Evolutionary conservation across 1,140 invertebrate species (phyloP).

Genomic region (Amphibalanus amphitrite): DNA sequence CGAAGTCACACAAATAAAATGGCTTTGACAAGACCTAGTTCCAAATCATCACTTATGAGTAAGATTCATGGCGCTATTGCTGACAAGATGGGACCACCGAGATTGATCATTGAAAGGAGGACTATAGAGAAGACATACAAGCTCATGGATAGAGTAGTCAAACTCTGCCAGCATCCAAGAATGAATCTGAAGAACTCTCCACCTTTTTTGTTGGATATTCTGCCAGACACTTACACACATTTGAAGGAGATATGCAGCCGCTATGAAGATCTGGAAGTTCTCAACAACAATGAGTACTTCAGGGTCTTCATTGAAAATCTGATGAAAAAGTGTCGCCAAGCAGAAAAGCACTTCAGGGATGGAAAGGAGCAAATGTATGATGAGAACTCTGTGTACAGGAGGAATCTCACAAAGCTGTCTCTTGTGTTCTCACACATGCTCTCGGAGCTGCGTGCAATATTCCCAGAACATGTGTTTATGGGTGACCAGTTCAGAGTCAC

Average conservation of each 20-base stretch:
- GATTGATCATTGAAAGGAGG: conserved; percentile 81
- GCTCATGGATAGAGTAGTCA: conserved; percentile 96
- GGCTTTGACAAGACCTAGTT: background rate
- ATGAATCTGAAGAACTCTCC: conserved; percentile 99
- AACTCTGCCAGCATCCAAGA: conserved; percentile 92
- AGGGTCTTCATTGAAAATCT: conserved; percentile 96
- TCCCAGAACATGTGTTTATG: conserved; percentile 75
- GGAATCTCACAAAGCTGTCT: conserved; percentile 94
- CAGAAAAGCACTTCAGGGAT: conserved; percentile 95
- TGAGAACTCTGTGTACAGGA: conserved; percentile 82
- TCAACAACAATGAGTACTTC: conserved; percentile 61
- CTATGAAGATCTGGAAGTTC: conserved; percentile 75
- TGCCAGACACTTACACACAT: conserved; percentile 97
- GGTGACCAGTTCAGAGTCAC: conserved; percentile 98
- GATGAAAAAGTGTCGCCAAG: conserved; percentile 95
- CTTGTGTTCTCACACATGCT: conserved; percentile 99
- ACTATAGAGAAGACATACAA: conserved; percentile 97
- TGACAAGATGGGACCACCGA: conserved; percentile 56
- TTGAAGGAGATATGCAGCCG: conserved; percentile 83
- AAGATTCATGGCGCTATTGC: conserved; percentile 61
- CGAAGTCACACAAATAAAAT: too few relatives aligned
- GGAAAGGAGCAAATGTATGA: conserved; percentile 98
- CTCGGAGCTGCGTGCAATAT: conserved; percentile 94
- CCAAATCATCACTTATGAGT: background rate
- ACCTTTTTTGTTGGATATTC: conserved; percentile 96